Conservation (phyloP, 2,797 vertebrate species). For the Morus bassanus region DNA sequence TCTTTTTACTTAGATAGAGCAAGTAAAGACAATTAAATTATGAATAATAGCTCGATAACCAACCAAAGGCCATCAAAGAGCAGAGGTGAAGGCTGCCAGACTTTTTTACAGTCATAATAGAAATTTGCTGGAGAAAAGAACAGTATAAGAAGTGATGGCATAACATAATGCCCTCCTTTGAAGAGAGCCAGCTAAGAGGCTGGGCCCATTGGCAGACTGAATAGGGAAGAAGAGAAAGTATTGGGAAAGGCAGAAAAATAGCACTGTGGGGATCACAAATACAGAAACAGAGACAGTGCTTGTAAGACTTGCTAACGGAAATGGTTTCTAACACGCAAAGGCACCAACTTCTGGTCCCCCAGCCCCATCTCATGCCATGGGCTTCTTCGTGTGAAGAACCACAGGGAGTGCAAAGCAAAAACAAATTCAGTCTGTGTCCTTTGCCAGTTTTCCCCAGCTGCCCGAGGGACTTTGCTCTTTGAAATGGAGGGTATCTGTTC, state of each 20-base stretch:
- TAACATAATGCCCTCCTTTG: conserved; percentile 10
- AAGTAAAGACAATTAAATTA: conserved; percentile 12
- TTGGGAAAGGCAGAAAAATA: conserved; percentile 43
- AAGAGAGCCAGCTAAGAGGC: neutral
- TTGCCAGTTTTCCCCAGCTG: conserved; percentile 15
- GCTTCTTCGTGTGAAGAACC: neutral
- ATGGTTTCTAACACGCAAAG: neutral
- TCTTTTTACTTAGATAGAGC: neutral
- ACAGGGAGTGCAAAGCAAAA: neutral
- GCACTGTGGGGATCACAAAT: conserved; percentile 23
- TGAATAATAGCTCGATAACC: neutral
- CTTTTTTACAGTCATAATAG: neutral
- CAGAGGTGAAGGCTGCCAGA: neutral
- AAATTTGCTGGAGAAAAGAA: conserved; percentile 24
- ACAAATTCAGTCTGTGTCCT: neutral
- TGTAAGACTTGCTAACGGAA: neutral
- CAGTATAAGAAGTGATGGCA: neutral
- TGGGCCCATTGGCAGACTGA: neutral
- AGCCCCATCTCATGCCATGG: neutral
- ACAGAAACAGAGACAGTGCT: neutral
- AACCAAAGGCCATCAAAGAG: conserved; percentile 27
- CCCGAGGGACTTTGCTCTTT: conserved; percentile 29
- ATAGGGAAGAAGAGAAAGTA: conserved; percentile 41
- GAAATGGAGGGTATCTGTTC: conserved; percentile 18
- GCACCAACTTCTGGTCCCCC: neutral